Conservation (phyloP, 2,888 invertebrate species). For the Rhagonycha lutea region DNA sequence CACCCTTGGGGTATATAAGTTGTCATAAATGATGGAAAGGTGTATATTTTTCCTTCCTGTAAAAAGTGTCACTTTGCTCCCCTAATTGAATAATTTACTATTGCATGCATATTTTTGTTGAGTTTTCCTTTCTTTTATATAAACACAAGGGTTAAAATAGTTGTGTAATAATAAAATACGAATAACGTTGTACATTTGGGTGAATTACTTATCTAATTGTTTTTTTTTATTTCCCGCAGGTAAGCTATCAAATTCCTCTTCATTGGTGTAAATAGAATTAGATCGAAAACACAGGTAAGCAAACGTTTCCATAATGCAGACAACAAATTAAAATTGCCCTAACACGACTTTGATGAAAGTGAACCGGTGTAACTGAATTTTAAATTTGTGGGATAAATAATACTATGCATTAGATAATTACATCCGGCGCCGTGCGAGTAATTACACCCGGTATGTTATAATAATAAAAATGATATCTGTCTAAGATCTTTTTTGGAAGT, state of each 20-base stretch:
- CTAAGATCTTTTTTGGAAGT: not conserved
- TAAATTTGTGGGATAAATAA: not conserved
- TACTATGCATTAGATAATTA: conserved; percentile 6
- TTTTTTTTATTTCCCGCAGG: not conserved
- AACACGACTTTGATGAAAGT: not conserved
- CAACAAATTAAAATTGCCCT: not conserved
- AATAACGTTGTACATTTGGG: not conserved
- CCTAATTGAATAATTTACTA: too few relatives aligned
- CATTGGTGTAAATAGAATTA: not conserved
- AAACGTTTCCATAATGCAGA: not conserved
- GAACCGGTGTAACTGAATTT: conserved; percentile 2
- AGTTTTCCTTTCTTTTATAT: not conserved
- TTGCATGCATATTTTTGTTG: not conserved
- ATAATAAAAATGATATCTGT: not conserved
- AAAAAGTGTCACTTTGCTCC: too few relatives aligned
- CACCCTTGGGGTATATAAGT: too few relatives aligned
- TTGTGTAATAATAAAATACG: not conserved
- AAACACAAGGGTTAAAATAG: not conserved
- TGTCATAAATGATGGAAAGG: too few relatives aligned
- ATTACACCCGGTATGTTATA: not conserved
- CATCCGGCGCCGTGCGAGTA: conserved; percentile 6
- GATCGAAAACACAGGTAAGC: not conserved
- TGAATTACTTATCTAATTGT: not conserved
- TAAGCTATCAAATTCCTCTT: not conserved
- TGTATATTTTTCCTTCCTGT: too few relatives aligned